A percentile compares a stretch with the other conserved stretches of the same genome.
phyloP scores from a whole-genome alignment of 1,140 invertebrate species.

The Pseudomyrmex flavicornis region DNA sequence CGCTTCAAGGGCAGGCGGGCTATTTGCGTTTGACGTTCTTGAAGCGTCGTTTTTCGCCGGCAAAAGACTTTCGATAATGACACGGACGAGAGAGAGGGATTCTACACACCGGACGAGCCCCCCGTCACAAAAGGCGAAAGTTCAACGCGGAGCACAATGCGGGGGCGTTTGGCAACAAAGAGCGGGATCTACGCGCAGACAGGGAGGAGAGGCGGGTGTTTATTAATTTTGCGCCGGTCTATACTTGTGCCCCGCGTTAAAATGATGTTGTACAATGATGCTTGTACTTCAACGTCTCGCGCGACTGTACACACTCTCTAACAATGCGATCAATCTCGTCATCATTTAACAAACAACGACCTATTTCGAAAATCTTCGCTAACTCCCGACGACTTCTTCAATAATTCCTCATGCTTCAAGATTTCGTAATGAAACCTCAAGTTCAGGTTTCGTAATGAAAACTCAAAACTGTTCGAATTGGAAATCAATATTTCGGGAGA shows the following conservation, averaged over 20 bases:
- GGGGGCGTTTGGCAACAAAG: conserved; percentile 33
- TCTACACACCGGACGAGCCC: conserved; percentile 7
- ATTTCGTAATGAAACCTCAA: too few species aligned
- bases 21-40: conserved; percentile 40
- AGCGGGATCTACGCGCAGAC: background rate
- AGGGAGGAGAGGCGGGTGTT: conserved; percentile 24
- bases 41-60: conserved; percentile 3
- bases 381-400: background rate
- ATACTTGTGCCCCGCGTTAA: conserved; percentile 36
- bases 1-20: background rate
- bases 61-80: conserved; percentile 58
- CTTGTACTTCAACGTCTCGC: conserved; percentile 37
- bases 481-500: too few species aligned
- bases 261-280: conserved; percentile 54
- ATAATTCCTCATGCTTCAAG: background rate
- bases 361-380: conserved; percentile 3
- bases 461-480: too few species aligned
- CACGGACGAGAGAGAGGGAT: background rate
- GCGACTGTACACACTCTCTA: conserved; percentile 7
- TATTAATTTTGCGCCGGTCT: conserved; percentile 54
- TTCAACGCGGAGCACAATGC: conserved; percentile 35
- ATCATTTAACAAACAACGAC: conserved; percentile 39
- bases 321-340: conserved; percentile 26
- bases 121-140: conserved; percentile 39
- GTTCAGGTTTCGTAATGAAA: too few species aligned